A percentile compares a stretch with the other conserved stretches of the same genome.
These are phyloP conservation scores for Plecotus auritus DNA, from an alignment of 2,113 vertebrate genomes.

Conservation along the genomic window DNA sequence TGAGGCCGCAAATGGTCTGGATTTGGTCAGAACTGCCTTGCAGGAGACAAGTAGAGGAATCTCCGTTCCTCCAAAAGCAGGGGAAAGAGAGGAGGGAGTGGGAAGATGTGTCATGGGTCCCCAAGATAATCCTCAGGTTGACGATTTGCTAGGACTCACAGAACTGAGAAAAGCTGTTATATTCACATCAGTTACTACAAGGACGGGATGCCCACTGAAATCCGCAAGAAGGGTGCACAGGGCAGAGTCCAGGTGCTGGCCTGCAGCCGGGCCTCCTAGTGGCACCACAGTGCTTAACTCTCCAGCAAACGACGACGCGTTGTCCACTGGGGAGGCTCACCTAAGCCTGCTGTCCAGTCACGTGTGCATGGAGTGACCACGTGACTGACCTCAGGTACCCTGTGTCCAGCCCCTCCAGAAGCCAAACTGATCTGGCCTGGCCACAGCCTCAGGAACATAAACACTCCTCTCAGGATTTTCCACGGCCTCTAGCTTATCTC, in stretches of 20 bases:
- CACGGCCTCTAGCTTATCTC: background rate
- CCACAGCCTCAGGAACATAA: background rate
- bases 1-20: background rate
- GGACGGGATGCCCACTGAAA: background rate
- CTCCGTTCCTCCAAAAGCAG: background rate
- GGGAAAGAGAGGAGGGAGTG: background rate
- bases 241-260: background rate
- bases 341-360: background rate
- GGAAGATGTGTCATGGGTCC: background rate
- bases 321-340: background rate
- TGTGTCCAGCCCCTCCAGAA: background rate
- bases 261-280: background rate
- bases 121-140: background rate
- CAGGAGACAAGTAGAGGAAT: background rate
- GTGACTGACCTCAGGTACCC: background rate
- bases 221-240: background rate
- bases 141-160: background rate
- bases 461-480: background rate
- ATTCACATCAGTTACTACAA: background rate
- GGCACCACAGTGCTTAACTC: background rate
- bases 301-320: background rate
- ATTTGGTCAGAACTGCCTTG: background rate
- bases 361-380: background rate
- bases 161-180: background rate
- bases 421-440: background rate